phyloP scores from a whole-genome alignment of 1,140 invertebrate genomes.

The Aporrectodea caliginosa region DNA sequence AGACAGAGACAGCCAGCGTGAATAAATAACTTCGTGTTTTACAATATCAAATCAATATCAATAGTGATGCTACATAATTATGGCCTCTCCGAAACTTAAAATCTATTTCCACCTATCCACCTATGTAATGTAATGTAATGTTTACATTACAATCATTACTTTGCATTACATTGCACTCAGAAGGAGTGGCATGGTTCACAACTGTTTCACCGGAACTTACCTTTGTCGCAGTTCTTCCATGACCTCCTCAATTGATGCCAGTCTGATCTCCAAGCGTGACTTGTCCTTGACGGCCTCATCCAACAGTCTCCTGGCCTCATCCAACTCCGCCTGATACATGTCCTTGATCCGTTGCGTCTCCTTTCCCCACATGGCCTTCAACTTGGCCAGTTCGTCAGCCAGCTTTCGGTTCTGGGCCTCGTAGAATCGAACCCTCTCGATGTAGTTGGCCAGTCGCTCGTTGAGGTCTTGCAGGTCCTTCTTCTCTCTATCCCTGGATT shows the following conservation, averaged over 20 bases:
- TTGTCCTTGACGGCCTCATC: slow-evolving; percentile 37
- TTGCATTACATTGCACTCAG: too few relatives aligned
- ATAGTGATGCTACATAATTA: too few relatives aligned
- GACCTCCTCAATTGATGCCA: slow-evolving; percentile 38
- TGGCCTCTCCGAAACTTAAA: too few relatives aligned
- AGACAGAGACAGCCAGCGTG: too few relatives aligned
- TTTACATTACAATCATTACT: too few relatives aligned
- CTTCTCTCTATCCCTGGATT: slow-evolving; percentile 21
- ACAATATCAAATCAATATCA: too few relatives aligned
- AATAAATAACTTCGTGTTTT: too few relatives aligned
- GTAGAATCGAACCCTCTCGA: slow-evolving; percentile 31
- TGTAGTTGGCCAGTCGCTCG: slow-evolving; percentile 20
- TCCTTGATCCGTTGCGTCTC: slow-evolving; percentile 31
- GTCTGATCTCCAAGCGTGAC: slow-evolving; percentile 32
- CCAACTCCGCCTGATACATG: slow-evolving; percentile 34
- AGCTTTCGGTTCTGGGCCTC: slow-evolving; percentile 34
- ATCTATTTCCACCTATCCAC: too few relatives aligned
- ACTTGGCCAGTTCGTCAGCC: slow-evolving; percentile 31
- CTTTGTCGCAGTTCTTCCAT: slow-evolving; percentile 44
- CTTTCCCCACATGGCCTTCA: slow-evolving; percentile 33
- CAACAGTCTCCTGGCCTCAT: slow-evolving; percentile 39
- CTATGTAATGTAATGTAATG: too few relatives aligned
- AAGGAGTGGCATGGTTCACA: too few relatives aligned
- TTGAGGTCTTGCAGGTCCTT: slow-evolving; percentile 20
- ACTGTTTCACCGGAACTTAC: too few relatives aligned